Conservation (phyloP, 2,797 vertebrate species). For the Enteromius argenteus region DNA sequence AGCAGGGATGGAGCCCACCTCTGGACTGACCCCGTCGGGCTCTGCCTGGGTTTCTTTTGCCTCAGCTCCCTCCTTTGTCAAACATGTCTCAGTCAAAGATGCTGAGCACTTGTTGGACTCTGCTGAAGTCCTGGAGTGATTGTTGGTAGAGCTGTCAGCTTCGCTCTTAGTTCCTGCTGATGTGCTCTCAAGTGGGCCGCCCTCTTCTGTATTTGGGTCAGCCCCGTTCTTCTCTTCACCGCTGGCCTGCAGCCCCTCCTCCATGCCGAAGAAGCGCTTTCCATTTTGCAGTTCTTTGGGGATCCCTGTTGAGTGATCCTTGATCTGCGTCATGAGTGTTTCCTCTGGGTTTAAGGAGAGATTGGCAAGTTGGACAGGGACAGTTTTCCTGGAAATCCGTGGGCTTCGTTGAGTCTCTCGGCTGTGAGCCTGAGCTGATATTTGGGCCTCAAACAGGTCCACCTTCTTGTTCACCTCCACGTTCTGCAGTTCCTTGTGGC, state of each 20-base stretch:
- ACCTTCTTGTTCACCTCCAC: slow-evolving; percentile 92
- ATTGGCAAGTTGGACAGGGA: slow-evolving; percentile 32
- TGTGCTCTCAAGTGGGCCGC: slow-evolving; percentile 59
- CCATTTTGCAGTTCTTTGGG: slow-evolving; percentile 78
- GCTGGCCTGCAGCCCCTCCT: slow-evolving; percentile 57
- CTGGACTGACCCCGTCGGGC: slow-evolving; percentile 33
- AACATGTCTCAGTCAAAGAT: slow-evolving; percentile 40
- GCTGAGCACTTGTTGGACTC: slow-evolving; percentile 38
- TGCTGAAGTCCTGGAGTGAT: slow-evolving; percentile 47
- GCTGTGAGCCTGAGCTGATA: slow-evolving; percentile 84
- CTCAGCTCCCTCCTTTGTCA: slow-evolving; percentile 33
- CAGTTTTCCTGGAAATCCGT: slow-evolving; percentile 73
- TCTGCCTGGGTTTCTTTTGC: slow-evolving; percentile 40
- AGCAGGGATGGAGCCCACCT: slow-evolving; percentile 79
- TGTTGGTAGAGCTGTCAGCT: slow-evolving; percentile 28
- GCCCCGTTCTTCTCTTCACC: slow-evolving; percentile 54
- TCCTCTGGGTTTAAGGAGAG: slow-evolving; percentile 50
- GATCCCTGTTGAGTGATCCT: slow-evolving; percentile 57
- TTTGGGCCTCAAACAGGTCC: slow-evolving; percentile 92
- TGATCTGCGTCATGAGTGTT: slow-evolving; percentile 66
- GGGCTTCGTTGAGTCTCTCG: slow-evolving; percentile 84
- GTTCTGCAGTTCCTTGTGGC: slow-evolving; percentile 87
- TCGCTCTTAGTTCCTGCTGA: slow-evolving; percentile 54
- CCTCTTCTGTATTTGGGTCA: slow-evolving; percentile 58
- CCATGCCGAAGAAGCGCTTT: slow-evolving; percentile 59